Percentiles rank a stretch among this genome's conserved stretches.
These are phyloP conservation scores for Sclerurus mexicanus DNA, from an alignment of 2,113 vertebrate species.

Conservation along the genomic window DNA sequence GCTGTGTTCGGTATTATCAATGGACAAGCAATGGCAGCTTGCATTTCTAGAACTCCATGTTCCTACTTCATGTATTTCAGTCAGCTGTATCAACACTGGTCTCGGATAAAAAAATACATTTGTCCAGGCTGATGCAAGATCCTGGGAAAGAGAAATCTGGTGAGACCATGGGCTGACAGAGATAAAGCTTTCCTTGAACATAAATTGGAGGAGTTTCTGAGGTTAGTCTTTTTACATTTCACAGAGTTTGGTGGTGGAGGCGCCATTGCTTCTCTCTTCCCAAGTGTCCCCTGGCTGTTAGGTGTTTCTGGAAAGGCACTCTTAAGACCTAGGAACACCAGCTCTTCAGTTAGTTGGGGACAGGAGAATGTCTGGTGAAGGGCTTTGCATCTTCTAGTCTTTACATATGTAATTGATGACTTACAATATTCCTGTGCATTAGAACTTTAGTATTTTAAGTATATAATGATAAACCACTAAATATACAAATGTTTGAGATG, in stretches of 20 bases:
- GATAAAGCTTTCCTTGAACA: background rate
- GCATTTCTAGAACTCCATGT: background rate
- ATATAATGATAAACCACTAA: background rate
- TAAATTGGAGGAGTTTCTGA: background rate
- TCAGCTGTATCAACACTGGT: background rate
- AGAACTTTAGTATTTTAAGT: background rate
- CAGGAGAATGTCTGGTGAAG: background rate
- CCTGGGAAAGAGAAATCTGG: background rate
- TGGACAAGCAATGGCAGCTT: background rate
- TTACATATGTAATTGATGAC: background rate
- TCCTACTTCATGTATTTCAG: background rate
- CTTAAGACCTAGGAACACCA: background rate
- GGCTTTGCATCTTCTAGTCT: background rate
- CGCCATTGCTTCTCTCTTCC: slow-evolving; percentile 66
- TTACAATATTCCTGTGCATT: background rate
- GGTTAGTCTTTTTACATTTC: background rate
- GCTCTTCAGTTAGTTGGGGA: background rate
- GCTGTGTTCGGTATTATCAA: background rate
- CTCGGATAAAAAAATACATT: background rate
- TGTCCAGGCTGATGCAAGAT: background rate
- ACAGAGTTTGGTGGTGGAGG: background rate
- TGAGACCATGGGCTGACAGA: fast-evolving
- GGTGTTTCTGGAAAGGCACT: background rate
- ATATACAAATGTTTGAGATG: fast-evolving
- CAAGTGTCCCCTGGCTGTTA: slow-evolving; percentile 68